phyloP scores from a whole-genome alignment of 2,113 vertebrate species.

The Trematocara macrostoma region DNA sequence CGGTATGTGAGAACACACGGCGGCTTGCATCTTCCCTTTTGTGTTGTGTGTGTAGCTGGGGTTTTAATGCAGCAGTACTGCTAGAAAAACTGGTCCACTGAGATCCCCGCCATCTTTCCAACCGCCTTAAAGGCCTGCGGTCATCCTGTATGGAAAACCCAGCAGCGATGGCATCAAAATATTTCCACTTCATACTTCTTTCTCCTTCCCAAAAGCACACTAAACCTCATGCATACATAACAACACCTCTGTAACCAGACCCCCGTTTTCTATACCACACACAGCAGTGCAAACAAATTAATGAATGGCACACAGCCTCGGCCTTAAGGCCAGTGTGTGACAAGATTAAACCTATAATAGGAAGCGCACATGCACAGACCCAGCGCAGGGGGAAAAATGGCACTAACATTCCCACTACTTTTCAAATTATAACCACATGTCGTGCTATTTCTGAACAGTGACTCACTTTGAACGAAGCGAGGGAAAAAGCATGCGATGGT shows the following conservation, averaged over 20 bases:
- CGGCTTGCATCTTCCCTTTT: background rate
- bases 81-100: slow-evolving; percentile 46
- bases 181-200: background rate
- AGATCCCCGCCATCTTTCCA: slow-evolving; percentile 30
- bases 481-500: background rate
- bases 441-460: slow-evolving; percentile 24
- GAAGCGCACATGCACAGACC: background rate
- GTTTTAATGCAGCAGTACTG: background rate
- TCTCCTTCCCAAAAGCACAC: background rate
- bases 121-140: slow-evolving; percentile 1
- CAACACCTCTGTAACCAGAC: background rate
- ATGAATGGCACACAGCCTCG: slow-evolving; percentile 4
- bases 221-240: background rate
- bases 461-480: slow-evolving; percentile 21
- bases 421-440: slow-evolving; percentile 57
- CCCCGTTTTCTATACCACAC: background rate
- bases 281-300: background rate
- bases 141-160: slow-evolving; percentile 14
- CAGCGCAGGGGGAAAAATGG: background rate
- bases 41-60: background rate
- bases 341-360: slow-evolving; percentile 5
- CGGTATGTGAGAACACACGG: background rate
- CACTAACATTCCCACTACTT: background rate
- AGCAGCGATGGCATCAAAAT: background rate
- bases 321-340: background rate